A percentile compares a stretch with the other conserved stretches of the same genome.
Evolutionary conservation across 2,888 invertebrate genomes (phyloP).

Genomic region (Hartigia nigra): DNA sequence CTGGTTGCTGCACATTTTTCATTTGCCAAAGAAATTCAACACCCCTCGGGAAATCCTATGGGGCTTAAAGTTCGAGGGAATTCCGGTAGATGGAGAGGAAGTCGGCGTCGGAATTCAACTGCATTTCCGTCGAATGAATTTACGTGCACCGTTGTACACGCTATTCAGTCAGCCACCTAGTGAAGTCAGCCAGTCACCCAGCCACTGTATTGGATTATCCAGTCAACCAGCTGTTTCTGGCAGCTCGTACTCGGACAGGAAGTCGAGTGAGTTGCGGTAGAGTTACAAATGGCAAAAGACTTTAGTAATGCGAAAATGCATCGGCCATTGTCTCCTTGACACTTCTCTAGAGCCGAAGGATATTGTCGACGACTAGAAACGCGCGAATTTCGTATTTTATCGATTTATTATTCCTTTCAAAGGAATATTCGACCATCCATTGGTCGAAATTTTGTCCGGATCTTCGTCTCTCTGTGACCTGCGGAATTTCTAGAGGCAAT

Average conservation of each 20-base stretch:
- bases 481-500: neutral
- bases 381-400: neutral
- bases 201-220: neutral
- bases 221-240: neutral
- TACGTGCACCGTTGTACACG: neutral
- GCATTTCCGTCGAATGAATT: neutral
- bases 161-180: neutral
- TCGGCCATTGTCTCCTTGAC: neutral
- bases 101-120: neutral
- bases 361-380: neutral
- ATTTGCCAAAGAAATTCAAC: neutral
- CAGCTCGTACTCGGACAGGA: neutral
- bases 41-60: neutral
- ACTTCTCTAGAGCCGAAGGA: neutral
- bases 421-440: neutral
- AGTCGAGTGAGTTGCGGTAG: neutral
- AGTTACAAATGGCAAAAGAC: neutral
- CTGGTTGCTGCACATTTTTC: neutral
- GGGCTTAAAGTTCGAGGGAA: neutral
- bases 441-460: neutral
- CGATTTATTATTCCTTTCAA: neutral
- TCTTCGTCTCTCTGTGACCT: neutral
- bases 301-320: neutral
- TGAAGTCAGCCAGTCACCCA: neutral
- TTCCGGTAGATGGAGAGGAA: neutral